Evolutionary conservation across 2,797 vertebrate species (phyloP), one percentile per base, ranked within the genome.

Genomic region (Oryzias sinensis): DNA sequence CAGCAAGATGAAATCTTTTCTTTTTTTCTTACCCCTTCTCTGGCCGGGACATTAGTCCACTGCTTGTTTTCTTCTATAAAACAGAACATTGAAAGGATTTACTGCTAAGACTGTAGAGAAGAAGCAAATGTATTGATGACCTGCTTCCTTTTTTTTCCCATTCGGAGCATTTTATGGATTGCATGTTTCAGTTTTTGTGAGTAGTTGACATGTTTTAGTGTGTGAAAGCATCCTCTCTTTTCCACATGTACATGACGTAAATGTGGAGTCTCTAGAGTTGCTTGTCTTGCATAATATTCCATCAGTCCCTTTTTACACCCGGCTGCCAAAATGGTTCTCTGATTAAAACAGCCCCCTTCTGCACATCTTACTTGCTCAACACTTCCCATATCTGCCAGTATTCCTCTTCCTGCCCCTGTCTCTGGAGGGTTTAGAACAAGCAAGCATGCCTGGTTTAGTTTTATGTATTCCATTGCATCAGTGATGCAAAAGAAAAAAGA

Each of bases 401-500:
- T 55, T 68, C 49, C 5, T 22, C 46, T 61, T 53, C 56, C 55
- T 27, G 29, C 4, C 33, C 33, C 4, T 47, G 17, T 68, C 70
- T 59, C 66, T 14, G 14, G 33, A 40, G 45, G 53, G 9, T 70
- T 60, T 72, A 59, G 66, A 79, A 70, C 60, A 72, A 75, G 70
- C 53, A 80, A 82, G 70, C 67, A 77, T 29, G 55, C 43, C 51
- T 65, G 49, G 46, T 62, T 76, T 72, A 43, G 64, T 77, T 83
- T 59, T 59, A 68, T 76, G 63, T 75, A 77, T 79, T 80, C 62
- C 55, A 54, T 56, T 42, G 50, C 61, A 54, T 76, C 59, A 70
- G 9, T 74, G 70, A 78, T 77, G 75, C 71, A 79, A 77, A 82
- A 76, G 85, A 77, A 64, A 86, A 80, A 64, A 55, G 60, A 83